These are phyloP conservation scores for Rhynchonycteris naso DNA, from an alignment of 2,797 vertebrate species.

Conservation along the genomic window DNA sequence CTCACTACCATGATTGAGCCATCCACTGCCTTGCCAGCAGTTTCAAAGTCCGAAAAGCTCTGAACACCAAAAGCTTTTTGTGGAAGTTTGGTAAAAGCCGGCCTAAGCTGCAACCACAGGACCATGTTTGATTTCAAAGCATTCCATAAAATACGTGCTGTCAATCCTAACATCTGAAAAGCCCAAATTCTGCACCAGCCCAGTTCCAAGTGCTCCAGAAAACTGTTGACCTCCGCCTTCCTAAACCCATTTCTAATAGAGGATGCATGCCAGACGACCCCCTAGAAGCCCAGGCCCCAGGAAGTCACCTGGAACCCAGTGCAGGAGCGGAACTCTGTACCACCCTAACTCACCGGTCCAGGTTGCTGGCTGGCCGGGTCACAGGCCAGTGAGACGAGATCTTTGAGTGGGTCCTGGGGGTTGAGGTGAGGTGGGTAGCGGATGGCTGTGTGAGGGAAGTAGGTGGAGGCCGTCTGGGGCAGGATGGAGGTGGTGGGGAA, in stretches of 20 bases:
- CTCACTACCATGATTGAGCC: fast-evolving
- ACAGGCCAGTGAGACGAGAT: constrained; percentile 96
- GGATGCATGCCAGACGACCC: not conserved
- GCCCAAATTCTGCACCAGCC: not conserved
- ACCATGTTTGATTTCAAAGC: not conserved
- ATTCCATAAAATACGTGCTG: fast-evolving
- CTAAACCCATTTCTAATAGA: fast-evolving
- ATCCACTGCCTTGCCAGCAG: not conserved
- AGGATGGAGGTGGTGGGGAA: constrained; percentile 94
- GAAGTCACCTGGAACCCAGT: not conserved
- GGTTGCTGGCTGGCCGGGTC: constrained; percentile 95
- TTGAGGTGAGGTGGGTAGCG: constrained; percentile 97
- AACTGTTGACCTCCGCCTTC: fast-evolving
- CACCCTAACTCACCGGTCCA: constrained; percentile 91
- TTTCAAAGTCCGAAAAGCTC: not conserved
- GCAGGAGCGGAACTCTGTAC: fast-evolving
- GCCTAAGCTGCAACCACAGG: not conserved
- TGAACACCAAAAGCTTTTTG: not conserved
- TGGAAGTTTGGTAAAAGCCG: not conserved
- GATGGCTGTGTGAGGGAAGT: constrained; percentile 96
- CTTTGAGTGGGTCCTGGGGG: constrained; percentile 96
- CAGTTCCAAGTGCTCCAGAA: not conserved
- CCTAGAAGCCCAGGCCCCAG: not conserved
- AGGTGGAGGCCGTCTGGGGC: constrained; percentile 91
- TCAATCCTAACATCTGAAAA: fast-evolving